A percentile compares a stretch with the other conserved stretches of the same genome.
Conservation (phyloP, 2,797 vertebrate species). For the Schizothorax lantsangensis region DNA sequence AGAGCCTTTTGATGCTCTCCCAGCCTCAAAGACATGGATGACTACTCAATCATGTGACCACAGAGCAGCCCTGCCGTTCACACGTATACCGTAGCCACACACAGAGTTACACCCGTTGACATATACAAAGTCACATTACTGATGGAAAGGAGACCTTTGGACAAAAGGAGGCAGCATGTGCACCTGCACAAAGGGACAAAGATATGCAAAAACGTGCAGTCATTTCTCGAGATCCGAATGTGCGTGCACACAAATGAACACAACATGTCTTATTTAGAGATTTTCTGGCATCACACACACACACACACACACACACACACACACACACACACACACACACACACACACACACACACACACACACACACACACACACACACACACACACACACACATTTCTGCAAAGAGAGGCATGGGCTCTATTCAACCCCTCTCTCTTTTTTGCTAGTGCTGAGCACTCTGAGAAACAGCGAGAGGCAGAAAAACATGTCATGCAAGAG, state of each 20-base stretch:
- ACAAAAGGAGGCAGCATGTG: background rate
- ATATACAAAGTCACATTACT: conserved; percentile 34
- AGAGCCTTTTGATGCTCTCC: conserved; percentile 70
- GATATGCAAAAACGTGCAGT: background rate
- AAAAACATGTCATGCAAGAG: conserved; percentile 71
- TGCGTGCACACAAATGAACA: conserved; percentile 21
- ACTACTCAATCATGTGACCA: conserved; percentile 67
- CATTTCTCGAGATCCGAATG: background rate
- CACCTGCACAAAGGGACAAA: conserved; percentile 23
- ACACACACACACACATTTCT: conserved; percentile 41
- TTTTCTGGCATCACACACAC: conserved; percentile 8
- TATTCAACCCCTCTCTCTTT: conserved; percentile 54
- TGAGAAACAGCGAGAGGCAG: conserved; percentile 59
- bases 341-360: conserved; percentile 12
- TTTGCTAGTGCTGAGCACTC: conserved; percentile 46
- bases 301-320: conserved; percentile 6
- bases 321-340: conserved; percentile 9
- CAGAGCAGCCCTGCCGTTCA: conserved; percentile 11
- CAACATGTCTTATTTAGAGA: conserved; percentile 26
- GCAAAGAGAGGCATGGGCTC: conserved; percentile 47
- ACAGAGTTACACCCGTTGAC: background rate
- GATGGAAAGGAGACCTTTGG: conserved; percentile 6
- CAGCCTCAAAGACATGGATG: conserved; percentile 59
- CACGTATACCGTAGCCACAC: conserved; percentile 37
- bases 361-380: conserved; percentile 34